Evolutionary conservation across 1,140 invertebrate genomes (phyloP).

Genomic region (Drosophila nigromelanica): DNA sequence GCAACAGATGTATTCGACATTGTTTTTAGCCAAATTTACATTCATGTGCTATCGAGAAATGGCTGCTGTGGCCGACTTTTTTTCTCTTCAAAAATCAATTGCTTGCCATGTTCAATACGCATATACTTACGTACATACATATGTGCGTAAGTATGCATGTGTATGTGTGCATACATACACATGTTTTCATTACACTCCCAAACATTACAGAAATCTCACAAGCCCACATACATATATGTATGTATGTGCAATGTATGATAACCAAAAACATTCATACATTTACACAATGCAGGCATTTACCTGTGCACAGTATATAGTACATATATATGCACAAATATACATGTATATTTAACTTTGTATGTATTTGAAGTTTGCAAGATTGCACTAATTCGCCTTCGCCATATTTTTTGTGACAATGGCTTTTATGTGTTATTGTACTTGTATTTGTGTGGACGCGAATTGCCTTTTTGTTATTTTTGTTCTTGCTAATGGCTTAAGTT

Average conservation of each 20-base stretch:
- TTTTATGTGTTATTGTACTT: conserved; percentile 35
- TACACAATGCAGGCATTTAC: conserved; percentile 36
- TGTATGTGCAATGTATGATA: background rate
- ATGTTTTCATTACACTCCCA: conserved; percentile 18
- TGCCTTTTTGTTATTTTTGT: conserved; percentile 31
- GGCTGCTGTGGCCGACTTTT: background rate
- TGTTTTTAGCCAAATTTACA: conserved; percentile 14
- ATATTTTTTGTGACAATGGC: conserved; percentile 49
- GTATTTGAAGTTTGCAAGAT: conserved; percentile 49
- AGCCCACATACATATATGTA: conserved; percentile 7
- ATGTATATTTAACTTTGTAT: conserved; percentile 16
- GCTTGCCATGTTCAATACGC: conserved; percentile 12
- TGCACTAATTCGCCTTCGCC: conserved; percentile 52
- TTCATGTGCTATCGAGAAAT: conserved; percentile 8
- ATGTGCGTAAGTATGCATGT: background rate
- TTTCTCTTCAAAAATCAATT: conserved; percentile 42
- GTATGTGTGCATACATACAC: conserved; percentile 24
- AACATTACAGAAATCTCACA: conserved; percentile 16
- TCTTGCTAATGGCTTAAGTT: conserved; percentile 5
- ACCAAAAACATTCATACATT: conserved; percentile 10
- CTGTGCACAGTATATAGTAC: conserved; percentile 21
- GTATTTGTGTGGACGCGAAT: conserved; percentile 43
- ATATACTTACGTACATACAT: background rate
- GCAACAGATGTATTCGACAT: conserved; percentile 2
- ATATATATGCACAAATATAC: background rate